Evolutionary conservation across 2,888 invertebrate species (phyloP).

Genomic region (Scaptomyza polygonia): DNA sequence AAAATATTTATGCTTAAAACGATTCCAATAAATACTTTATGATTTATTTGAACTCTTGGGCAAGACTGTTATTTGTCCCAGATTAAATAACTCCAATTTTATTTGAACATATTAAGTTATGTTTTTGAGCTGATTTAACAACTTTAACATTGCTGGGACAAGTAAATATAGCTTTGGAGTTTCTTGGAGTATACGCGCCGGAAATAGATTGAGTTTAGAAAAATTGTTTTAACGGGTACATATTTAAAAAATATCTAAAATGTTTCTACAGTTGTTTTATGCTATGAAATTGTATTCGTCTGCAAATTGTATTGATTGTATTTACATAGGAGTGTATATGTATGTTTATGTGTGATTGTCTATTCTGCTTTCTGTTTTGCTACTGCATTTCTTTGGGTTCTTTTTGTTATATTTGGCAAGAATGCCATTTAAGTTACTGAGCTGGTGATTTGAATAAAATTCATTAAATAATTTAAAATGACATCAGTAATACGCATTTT

Average conservation of each 20-base stretch:
- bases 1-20: constrained; percentile 17
- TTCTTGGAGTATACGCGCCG: not conserved
- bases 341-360: not conserved
- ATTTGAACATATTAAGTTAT: not conserved
- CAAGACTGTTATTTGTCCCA: not conserved
- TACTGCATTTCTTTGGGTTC: constrained; percentile 35
- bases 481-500: not conserved
- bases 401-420: not conserved
- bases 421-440: not conserved
- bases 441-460: not conserved
- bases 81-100: not conserved
- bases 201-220: not conserved
- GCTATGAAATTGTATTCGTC: not conserved
- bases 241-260: not conserved
- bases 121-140: not conserved
- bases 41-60: not conserved
- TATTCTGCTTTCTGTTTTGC: not conserved
- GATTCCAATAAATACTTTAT: not conserved
- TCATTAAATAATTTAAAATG: constrained; percentile 14
- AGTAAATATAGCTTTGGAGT: too few species aligned
- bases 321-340: not conserved
- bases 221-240: too few species aligned
- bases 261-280: not conserved
- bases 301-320: not conserved
- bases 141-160: too few species aligned